Conservation (phyloP, 1,140 invertebrate genomes). For the Antheraea mylitta region DNA sequence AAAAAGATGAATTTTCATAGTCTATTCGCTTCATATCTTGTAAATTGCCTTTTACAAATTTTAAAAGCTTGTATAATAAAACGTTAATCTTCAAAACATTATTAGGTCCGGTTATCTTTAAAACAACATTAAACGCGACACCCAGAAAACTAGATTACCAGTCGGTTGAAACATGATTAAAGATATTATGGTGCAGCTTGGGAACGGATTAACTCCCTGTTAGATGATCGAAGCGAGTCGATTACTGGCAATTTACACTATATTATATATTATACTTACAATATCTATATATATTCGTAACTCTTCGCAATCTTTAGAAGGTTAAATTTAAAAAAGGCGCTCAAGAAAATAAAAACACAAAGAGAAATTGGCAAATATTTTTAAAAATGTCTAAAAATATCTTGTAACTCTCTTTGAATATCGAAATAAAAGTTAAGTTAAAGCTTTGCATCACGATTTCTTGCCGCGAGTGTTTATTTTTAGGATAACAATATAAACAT, state of each 20-base stretch:
- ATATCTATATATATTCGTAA: no score
- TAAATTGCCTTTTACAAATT: no score
- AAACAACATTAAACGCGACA: neutral
- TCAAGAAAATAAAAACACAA: neutral
- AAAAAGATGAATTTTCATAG: no score
- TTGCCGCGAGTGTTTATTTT: neutral
- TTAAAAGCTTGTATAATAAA: neutral
- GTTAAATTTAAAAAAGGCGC: neutral
- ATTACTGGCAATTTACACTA: neutral
- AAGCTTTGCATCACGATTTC: neutral
- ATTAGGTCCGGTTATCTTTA: neutral
- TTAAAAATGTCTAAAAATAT: neutral
- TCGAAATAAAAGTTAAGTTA: neutral
- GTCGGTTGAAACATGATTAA: neutral
- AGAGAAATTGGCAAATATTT: slow-evolving; percentile 6
- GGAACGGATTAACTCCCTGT: neutral
- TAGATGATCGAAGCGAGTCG: neutral
- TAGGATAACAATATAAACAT: neutral
- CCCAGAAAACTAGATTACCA: neutral
- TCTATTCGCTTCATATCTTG: no score
- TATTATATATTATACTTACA: neutral
- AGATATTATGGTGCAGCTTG: neutral
- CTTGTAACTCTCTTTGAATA: neutral
- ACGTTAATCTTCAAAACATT: neutral
- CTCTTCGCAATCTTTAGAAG: no score